Evolutionary conservation across 2,888 invertebrate species (phyloP).

Genomic region (Plebejus argus): DNA sequence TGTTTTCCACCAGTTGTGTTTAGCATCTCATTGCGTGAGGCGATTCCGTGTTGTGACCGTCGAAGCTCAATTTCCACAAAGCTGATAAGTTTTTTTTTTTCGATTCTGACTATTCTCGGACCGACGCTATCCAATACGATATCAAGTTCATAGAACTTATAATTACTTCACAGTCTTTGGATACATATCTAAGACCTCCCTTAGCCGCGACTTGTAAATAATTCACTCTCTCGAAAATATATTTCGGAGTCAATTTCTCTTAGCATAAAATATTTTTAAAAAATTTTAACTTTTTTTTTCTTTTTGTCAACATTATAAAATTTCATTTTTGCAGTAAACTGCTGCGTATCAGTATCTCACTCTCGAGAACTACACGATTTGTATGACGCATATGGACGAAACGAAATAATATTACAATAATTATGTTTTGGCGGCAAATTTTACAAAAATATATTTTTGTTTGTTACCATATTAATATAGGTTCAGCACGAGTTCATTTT

Average conservation of each 20-base stretch:
- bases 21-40: slow-evolving; percentile 41
- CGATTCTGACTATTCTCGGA: slow-evolving; percentile 70
- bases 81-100: slow-evolving; percentile 59
- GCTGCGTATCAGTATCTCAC: slow-evolving; percentile 38
- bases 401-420: slow-evolving; percentile 30
- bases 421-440: not conserved
- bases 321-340: slow-evolving; percentile 38
- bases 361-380: slow-evolving; percentile 37
- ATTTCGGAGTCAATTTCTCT: slow-evolving; percentile 68
- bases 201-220: slow-evolving; percentile 75
- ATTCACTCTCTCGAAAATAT: slow-evolving; percentile 75
- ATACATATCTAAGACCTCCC: slow-evolving; percentile 75
- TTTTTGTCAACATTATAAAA: slow-evolving; percentile 48
- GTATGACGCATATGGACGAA: slow-evolving; percentile 43
- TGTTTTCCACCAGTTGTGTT: slow-evolving; percentile 33
- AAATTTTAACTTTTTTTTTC: slow-evolving; percentile 52
- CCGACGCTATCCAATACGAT: slow-evolving; percentile 57
- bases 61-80: slow-evolving; percentile 46
- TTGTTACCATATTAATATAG: not conserved
- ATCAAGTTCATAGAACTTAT: slow-evolving; percentile 72
- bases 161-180: slow-evolving; percentile 80
- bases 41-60: slow-evolving; percentile 47
- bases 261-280: slow-evolving; percentile 51
- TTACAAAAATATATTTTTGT: not conserved
- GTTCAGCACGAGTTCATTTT: slow-evolving; percentile 5